phyloP scores from a whole-genome alignment of 2,797 vertebrate species.

The Carduelis carduelis region DNA sequence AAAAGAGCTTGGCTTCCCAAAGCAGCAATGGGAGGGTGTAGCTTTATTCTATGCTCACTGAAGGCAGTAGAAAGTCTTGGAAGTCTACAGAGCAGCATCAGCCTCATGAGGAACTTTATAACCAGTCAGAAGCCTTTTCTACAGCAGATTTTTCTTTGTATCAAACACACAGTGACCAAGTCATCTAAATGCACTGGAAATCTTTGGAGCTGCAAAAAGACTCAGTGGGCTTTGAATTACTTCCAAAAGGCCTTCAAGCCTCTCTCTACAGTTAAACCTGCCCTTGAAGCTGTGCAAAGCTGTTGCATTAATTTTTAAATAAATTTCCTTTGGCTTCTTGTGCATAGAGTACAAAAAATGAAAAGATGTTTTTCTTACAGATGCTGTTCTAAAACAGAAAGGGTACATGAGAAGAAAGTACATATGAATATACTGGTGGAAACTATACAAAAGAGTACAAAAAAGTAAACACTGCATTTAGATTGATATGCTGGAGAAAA shows the following conservation, averaged over 20 bases:
- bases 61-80: background rate
- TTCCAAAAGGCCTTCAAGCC: background rate
- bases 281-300: background rate
- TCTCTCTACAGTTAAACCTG: background rate
- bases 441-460: background rate
- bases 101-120: background rate
- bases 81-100: background rate
- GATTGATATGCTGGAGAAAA: background rate
- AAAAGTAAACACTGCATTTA: background rate
- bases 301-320: background rate
- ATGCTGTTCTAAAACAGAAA: background rate
- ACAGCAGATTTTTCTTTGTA: background rate
- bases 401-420: background rate
- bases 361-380: background rate
- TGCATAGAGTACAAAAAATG: background rate
- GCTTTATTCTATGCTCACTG: background rate
- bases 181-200: background rate
- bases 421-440: background rate
- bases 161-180: background rate
- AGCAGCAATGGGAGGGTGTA: background rate
- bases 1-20: background rate
- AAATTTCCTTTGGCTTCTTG: background rate
- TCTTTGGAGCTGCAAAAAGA: background rate
- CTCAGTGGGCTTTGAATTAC: background rate
- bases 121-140: background rate